Evolutionary conservation across 2,113 vertebrate genomes (phyloP).

Genomic region (Nothobranchius furzeri): DNA sequence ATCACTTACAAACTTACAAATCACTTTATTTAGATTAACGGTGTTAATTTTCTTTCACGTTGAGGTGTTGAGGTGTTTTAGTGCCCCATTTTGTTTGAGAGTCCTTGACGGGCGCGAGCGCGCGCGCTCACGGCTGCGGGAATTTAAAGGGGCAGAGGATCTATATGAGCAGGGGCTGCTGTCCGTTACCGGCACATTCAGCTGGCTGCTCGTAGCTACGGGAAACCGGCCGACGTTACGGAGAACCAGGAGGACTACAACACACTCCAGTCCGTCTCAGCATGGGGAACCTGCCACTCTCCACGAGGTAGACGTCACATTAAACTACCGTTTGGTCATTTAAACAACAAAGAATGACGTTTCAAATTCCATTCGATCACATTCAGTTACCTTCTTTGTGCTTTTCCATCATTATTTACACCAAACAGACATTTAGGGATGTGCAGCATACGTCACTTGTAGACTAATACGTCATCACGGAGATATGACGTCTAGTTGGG

Average conservation of each 20-base stretch:
- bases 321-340: neutral
- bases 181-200: neutral
- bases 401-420: too few relatives aligned
- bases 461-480: too few relatives aligned
- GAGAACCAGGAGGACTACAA: neutral
- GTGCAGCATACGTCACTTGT: too few relatives aligned
- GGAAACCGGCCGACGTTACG: too few relatives aligned
- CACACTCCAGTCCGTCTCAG: accelerated
- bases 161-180: neutral
- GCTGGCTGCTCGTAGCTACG: too few relatives aligned
- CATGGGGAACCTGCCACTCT: slow-evolving; percentile 57
- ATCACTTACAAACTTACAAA: too few relatives aligned
- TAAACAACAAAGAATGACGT: too few relatives aligned
- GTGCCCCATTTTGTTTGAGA: neutral
- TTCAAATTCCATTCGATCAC: too few relatives aligned
- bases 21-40: too few relatives aligned
- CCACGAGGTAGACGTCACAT: slow-evolving; percentile 32
- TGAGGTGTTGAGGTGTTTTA: neutral
- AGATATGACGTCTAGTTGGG: too few relatives aligned
- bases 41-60: neutral
- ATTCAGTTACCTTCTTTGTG: too few relatives aligned
- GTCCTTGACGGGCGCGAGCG: slow-evolving; percentile 12
- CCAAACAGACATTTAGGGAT: too few relatives aligned
- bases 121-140: slow-evolving; percentile 5
- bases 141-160: slow-evolving; percentile 1